A percentile compares a stretch with the other conserved stretches of the same genome.
These are phyloP conservation scores for Hypena proboscidalis DNA, from an alignment of 2,888 invertebrate species.

Conservation along the genomic window DNA sequence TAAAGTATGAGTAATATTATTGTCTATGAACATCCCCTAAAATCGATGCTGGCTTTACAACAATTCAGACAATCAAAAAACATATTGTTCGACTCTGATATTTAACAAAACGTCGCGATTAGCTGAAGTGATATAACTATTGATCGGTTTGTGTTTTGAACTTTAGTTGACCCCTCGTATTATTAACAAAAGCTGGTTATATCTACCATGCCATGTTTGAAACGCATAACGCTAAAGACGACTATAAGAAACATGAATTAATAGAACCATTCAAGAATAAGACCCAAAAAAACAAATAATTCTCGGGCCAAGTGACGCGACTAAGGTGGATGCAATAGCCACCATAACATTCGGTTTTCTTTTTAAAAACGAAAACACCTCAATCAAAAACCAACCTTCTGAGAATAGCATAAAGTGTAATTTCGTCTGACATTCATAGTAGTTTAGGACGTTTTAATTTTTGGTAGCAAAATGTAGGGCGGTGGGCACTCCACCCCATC, in stretches of 20 bases:
- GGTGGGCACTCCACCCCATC: slow-evolving; percentile 58
- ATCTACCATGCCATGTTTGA: no score
- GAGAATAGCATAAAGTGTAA: slow-evolving; percentile 30
- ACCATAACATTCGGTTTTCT: slow-evolving; percentile 35
- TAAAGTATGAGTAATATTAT: no score
- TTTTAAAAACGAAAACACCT: slow-evolving; percentile 21
- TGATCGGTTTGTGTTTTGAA: no score
- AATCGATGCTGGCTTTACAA: no score
- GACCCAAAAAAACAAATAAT: slow-evolving; percentile 37
- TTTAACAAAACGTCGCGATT: no score
- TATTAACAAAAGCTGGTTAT: no score
- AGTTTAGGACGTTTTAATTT: slow-evolving; percentile 52
- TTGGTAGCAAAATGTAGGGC: slow-evolving; percentile 62
- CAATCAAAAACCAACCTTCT: slow-evolving; percentile 35
- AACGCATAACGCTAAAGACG: neutral
- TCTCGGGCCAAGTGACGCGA: slow-evolving; percentile 42
- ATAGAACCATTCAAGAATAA: slow-evolving; percentile 22
- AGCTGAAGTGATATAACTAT: no score
- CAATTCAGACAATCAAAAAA: no score
- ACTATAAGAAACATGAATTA: slow-evolving; percentile 11
- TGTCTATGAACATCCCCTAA: no score
- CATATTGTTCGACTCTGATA: no score
- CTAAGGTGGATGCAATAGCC: slow-evolving; percentile 52
- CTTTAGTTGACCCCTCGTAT: no score
- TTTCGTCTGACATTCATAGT: slow-evolving; percentile 33